A percentile compares a stretch with the other conserved stretches of the same genome.
Conservation (phyloP, 2,113 vertebrate species). For the Coryphaenoides rupestris region DNA sequence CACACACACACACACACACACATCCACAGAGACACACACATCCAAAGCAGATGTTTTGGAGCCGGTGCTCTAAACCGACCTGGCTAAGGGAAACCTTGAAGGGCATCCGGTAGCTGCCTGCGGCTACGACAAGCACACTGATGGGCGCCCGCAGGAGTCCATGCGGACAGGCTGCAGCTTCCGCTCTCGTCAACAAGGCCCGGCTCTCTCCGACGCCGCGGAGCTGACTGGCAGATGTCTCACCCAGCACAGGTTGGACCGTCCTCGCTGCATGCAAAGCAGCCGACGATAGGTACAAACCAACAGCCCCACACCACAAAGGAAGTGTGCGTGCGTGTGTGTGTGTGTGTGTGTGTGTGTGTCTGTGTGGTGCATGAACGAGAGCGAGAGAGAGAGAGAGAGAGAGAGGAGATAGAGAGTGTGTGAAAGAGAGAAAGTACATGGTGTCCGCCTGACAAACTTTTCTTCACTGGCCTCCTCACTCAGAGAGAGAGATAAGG, state of each 20-base stretch:
- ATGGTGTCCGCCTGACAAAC: too few relatives aligned
- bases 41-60: conserved; percentile 1
- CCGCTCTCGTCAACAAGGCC: conserved; percentile 23
- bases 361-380: neutral
- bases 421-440: too few relatives aligned
- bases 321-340: neutral
- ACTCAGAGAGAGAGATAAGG: neutral
- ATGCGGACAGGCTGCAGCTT: conserved; percentile 26
- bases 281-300: neutral
- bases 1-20: conserved; percentile 11
- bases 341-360: neutral
- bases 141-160: conserved; percentile 7
- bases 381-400: neutral
- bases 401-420: neutral
- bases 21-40: conserved; percentile 7
- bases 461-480: neutral
- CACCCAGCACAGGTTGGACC: conserved; percentile 7
- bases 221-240: conserved; percentile 17
- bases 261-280: neutral
- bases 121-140: conserved; percentile 21
- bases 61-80: neutral
- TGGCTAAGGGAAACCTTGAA: conserved; percentile 24
- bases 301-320: too few relatives aligned
- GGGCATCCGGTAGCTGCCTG: neutral
- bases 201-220: conserved; percentile 13